These are phyloP conservation scores for Rhincodon typus DNA, from an alignment of 2,797 vertebrate species.

Conservation along the genomic window DNA sequence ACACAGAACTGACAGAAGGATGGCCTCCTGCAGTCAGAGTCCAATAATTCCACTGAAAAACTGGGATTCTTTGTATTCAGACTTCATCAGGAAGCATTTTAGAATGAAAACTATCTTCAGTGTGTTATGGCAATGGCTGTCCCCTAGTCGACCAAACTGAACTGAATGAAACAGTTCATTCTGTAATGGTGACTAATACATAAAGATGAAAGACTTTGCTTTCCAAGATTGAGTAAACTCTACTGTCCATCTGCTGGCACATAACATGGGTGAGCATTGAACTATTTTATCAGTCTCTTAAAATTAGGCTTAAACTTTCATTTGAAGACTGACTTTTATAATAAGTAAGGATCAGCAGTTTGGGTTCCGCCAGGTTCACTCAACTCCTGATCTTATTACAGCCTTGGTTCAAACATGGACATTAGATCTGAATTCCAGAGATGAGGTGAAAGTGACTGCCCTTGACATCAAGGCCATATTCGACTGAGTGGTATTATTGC, in stretches of 20 bases:
- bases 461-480: too few relatives aligned
- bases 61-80: neutral
- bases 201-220: neutral
- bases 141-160: neutral
- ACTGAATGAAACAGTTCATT: neutral
- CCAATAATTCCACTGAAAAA: neutral
- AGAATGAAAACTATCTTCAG: neutral
- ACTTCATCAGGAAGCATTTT: neutral
- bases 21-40: neutral
- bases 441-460: too few relatives aligned
- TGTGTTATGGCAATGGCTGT: neutral
- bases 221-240: neutral
- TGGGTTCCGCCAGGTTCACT: too few relatives aligned
- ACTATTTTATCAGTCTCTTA: neutral
- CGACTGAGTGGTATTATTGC: too few relatives aligned
- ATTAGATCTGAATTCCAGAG: too few relatives aligned
- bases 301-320: neutral
- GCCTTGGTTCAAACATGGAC: too few relatives aligned
- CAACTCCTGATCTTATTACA: too few relatives aligned
- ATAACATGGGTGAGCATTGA: neutral
- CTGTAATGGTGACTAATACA: neutral
- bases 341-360: neutral
- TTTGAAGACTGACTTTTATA: neutral
- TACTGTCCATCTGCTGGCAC: neutral
- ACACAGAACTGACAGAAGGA: neutral